These are phyloP conservation scores for Oryzias javanicus DNA, from an alignment of 2,113 vertebrate species.

Conservation along the genomic window DNA sequence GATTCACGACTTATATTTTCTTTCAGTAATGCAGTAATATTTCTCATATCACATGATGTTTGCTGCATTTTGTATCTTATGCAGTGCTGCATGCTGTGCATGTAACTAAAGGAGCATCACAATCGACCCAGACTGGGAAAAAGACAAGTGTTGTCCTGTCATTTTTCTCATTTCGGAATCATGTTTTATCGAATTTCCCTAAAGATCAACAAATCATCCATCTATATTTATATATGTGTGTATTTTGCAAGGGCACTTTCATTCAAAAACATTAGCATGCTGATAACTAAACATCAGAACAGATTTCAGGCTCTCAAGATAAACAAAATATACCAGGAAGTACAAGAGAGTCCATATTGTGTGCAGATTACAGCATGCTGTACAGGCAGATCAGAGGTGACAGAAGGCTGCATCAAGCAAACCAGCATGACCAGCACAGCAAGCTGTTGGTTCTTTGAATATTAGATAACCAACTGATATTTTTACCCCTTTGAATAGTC, in stretches of 20 bases:
- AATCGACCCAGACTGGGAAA: not conserved
- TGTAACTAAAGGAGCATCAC: not conserved
- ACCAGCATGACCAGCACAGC: constrained; percentile 54
- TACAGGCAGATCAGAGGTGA: constrained; percentile 54
- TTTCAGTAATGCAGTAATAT: not conserved
- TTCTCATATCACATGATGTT: not conserved
- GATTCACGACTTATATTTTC: not conserved
- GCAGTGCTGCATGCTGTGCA: not conserved
- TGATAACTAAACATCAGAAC: no score
- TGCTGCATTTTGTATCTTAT: not conserved
- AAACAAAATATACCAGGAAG: not conserved
- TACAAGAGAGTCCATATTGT: not conserved
- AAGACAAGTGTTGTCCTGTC: not conserved
- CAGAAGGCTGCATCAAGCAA: constrained; percentile 66
- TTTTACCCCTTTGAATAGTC: not conserved
- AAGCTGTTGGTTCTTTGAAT: constrained; percentile 45
- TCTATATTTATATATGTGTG: not conserved
- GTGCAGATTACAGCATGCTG: constrained; percentile 13
- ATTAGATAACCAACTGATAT: constrained; percentile 33
- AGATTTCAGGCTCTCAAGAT: no score
- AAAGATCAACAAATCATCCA: not conserved
- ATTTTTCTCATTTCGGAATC: not conserved
- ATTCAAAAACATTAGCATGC: no score
- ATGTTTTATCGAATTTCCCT: not conserved
- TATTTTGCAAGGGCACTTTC: no score